Conservation (phyloP, 2,888 invertebrate genomes). For the Drosophila affinis region DNA sequence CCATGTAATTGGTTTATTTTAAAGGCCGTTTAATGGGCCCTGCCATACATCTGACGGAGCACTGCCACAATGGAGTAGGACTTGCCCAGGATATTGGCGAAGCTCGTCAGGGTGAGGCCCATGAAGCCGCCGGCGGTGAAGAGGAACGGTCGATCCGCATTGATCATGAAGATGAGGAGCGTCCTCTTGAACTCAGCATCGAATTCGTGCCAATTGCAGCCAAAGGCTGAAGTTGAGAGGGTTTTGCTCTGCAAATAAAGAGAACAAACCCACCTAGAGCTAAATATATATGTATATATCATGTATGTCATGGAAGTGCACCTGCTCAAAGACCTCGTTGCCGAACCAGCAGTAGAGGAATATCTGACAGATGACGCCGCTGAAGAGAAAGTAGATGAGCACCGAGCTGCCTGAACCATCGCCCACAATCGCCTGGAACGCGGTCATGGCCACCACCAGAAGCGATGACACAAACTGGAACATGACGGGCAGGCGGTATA, state of each 20-base stretch:
- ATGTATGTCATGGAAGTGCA: constrained; percentile 10
- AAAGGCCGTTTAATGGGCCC: not conserved
- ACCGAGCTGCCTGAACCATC: constrained; percentile 54
- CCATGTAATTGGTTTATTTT: not conserved
- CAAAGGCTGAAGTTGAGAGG: constrained; percentile 54
- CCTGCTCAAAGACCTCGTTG: constrained; percentile 75
- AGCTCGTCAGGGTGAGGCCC: constrained; percentile 60
- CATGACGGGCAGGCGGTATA: constrained; percentile 66
- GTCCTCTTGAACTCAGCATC: constrained; percentile 52
- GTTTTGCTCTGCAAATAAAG: constrained; percentile 57
- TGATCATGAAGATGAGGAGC: constrained; percentile 60
- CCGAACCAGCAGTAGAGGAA: constrained; percentile 77
- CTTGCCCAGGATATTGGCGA: constrained; percentile 60
- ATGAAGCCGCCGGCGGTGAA: constrained; percentile 70
- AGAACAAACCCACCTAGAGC: too few species aligned
- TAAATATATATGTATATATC: not conserved
- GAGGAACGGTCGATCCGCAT: constrained; percentile 59
- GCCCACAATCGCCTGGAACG: constrained; percentile 69
- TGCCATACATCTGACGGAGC: constrained; percentile 59
- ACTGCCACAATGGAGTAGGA: constrained; percentile 66
- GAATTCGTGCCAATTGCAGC: constrained; percentile 61
- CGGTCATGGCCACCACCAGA: constrained; percentile 70
- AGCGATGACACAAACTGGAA: constrained; percentile 72
- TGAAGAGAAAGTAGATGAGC: constrained; percentile 68
- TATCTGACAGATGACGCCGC: constrained; percentile 70